Evolutionary conservation across 2,797 vertebrate genomes (phyloP), one percentile per base, ranked within the genome.

Genomic region (Chelon auratus): DNA sequence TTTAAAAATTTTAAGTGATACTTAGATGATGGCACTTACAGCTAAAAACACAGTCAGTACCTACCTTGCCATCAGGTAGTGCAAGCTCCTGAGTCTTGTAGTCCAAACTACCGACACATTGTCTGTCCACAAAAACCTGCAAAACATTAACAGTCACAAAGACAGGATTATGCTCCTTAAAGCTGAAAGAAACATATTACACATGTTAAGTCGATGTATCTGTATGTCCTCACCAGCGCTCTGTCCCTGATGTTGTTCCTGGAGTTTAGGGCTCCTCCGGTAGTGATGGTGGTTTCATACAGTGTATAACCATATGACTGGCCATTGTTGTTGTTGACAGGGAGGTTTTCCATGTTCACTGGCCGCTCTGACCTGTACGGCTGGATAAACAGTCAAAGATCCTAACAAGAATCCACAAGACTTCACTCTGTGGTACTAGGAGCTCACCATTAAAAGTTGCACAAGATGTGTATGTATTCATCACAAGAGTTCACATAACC

Each of bases 271-370:
- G 83, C 47, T 0, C 97, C 97, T n/a, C 96, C 95, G 0, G 92
- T 90, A 55, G 83, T 89, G 50, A 98, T 95, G 57, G 91, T 91
- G 4, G 95, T 96, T 92, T 98, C 96, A 0, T 98, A 98, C 47
- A 99, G 93, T 0, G 95, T 95, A 22, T 98, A 98, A 0, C 97
- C 97, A 1, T 95, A 95, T 0, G 96, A 93, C 91, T 99, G 97
- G 52, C 97, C 97, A 0, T 89, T 95, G 69, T 93, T 95, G 8
- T 94, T 88, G 6, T 96, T 97, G 5, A 96, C 87, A 0, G 91
- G 95, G 47, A 99, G 91, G 9, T 95, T 97, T 90, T 99, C 97
- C 96, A 97, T 97, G 88, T 95, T 99, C 64, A 98, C 56, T 0
- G 97, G 96, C 4, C 72, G 52, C 53, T 96, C 95, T 9, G 95